Evolutionary conservation across 2,888 invertebrate genomes (phyloP), one percentile per base, ranked within the genome.

Genomic region (Syrphus vitripennis): DNA sequence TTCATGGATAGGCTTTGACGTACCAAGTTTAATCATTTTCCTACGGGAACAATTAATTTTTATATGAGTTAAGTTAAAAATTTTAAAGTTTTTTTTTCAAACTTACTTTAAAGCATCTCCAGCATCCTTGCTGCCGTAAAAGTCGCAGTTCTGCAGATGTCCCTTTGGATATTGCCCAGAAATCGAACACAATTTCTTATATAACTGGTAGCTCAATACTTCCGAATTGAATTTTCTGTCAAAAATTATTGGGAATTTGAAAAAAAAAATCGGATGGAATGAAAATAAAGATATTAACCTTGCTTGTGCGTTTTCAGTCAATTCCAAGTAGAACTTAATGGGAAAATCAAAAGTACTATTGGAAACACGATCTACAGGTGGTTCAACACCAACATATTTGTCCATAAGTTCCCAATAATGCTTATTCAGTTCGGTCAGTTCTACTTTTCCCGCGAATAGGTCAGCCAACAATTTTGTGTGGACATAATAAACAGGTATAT

Each of bases 41-140:
- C 61, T 61, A 10, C 1, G 1, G 6, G 6, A 16, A 34, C 5
- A 53, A n/a, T 26, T 6, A 7, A n/a, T 12, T 14, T 26, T n/a
- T n/a, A n/a, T n/a, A n/a, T 48, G 10, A 21, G 10, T 3, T 12
- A 10, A 12, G 3, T 48, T 5, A n/a, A n/a, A n/a, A n/a, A n/a
- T n/a, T n/a, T n/a, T n/a, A n/a, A n/a, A n/a, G n/a, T n/a, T n/a
- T n/a, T 40, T 40, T 9, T 9, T 7, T 9, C 2, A 16, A n/a
- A 29, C 45, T 63, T n/a, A 63, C 63, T 63, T 63, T n/a, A 63
- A 16, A 16, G 29, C 63, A 63, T 63, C 63, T 12, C 63, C 63
- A 63, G 19, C 63, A 19, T 29, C 42, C 19, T 42, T 63, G 16
- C 12, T 42, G 0, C 29, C 63, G 7, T 29, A 63, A 42, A 63